Evolutionary conservation across 2,888 invertebrate species (phyloP).

Genomic region (Globia sparganii): DNA sequence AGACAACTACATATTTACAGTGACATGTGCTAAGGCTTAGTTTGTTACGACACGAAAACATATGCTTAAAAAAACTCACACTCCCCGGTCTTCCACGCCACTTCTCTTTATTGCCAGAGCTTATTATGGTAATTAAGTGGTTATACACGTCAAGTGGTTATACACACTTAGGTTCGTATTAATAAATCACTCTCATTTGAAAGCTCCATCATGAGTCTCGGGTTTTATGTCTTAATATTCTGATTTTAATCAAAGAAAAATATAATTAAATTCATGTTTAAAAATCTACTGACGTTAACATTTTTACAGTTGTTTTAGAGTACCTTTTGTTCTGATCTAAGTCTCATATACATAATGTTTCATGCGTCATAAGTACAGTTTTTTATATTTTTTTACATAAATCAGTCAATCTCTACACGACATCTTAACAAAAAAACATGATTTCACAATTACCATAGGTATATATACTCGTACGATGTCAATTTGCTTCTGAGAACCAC

Average conservation of each 20-base stretch:
- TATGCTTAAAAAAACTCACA: background rate
- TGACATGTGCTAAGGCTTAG: background rate
- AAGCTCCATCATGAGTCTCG: background rate
- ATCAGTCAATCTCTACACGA: no score
- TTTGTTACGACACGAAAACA: background rate
- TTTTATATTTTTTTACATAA: no score
- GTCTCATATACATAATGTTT: background rate
- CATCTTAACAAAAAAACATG: no score
- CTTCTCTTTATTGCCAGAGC: background rate
- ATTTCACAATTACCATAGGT: no score
- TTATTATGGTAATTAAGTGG: constrained; percentile 27
- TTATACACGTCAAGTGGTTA: background rate
- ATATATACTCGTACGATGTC: no score
- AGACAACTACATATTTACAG: background rate
- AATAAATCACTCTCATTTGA: constrained; percentile 9
- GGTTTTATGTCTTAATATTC: background rate
- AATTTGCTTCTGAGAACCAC: background rate
- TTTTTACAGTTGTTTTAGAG: background rate
- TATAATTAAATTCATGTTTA: background rate
- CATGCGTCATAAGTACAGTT: no score
- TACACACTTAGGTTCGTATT: background rate
- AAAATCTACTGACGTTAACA: background rate
- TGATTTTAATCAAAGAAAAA: background rate
- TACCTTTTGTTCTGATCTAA: background rate
- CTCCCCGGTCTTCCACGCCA: background rate